phyloP scores from a whole-genome alignment of 53 echinoderm and acorn worm genomes.

The Echinarachnius parma region DNA sequence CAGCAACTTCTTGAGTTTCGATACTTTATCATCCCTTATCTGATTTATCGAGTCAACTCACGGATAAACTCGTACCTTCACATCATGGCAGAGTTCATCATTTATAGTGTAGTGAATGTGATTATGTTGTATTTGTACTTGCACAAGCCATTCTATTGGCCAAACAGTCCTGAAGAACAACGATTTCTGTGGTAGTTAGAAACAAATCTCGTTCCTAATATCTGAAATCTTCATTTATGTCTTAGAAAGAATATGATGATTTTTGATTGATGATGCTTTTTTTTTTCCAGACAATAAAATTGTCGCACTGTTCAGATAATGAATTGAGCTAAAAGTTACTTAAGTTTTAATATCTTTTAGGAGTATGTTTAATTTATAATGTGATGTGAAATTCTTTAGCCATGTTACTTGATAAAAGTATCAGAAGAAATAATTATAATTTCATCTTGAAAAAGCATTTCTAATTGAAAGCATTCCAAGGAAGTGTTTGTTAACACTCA shows the following conservation, averaged over 20 bases:
- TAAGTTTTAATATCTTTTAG: too few species aligned
- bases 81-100: conserved; percentile 62
- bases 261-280: too few species aligned
- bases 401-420: neutral
- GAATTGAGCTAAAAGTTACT: too few species aligned
- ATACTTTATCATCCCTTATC: conserved; percentile 90
- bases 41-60: conserved; percentile 67
- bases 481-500: too few species aligned
- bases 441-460: neutral
- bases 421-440: neutral
- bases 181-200: conserved; percentile 81
- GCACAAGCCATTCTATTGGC: conserved; percentile 82
- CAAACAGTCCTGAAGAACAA: conserved; percentile 62
- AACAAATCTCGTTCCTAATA: neutral
- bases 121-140: conserved; percentile 66
- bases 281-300: too few species aligned
- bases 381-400: neutral
- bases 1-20: conserved; percentile 90
- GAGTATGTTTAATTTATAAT: too few species aligned
- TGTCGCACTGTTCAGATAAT: too few species aligned
- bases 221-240: too few species aligned
- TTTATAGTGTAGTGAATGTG: conserved; percentile 70
- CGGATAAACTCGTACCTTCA: conserved; percentile 54
- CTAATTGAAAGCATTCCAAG: too few species aligned
- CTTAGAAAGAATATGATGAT: too few species aligned